phyloP scores from a whole-genome alignment of 2,113 vertebrate genomes.

The Cryptomyrus ogoouensis region DNA sequence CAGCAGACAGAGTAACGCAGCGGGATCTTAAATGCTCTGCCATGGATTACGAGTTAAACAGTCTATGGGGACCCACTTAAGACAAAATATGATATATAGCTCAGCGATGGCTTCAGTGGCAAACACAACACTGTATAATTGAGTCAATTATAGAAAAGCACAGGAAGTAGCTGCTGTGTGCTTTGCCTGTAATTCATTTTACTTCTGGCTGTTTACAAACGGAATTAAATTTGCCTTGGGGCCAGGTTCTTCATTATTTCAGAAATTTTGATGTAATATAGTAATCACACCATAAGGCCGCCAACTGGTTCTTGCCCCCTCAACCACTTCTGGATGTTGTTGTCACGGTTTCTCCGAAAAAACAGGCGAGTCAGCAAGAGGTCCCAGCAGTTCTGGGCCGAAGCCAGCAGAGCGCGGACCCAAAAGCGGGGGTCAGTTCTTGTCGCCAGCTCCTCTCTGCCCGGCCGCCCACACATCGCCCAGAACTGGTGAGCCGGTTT shows the following conservation, averaged over 20 bases:
- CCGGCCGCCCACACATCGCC: background rate
- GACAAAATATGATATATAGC: slow-evolving; percentile 9
- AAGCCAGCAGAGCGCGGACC: background rate
- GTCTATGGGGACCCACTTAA: background rate
- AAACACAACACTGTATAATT: slow-evolving; percentile 15
- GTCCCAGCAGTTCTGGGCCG: background rate
- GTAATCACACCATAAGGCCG: background rate
- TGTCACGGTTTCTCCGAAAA: background rate
- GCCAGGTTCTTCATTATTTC: slow-evolving; percentile 5
- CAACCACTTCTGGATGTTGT: background rate
- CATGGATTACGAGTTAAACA: slow-evolving; percentile 6
- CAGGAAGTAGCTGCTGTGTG: background rate
- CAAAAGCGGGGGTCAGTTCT: background rate
- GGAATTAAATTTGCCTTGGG: slow-evolving; percentile 14
- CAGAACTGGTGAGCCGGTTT: background rate
- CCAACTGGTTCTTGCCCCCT: background rate
- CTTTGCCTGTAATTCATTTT: slow-evolving; percentile 17
- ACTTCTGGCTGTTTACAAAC: slow-evolving; percentile 7
- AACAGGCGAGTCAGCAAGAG: background rate
- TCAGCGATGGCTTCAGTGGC: background rate
- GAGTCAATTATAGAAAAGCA: slow-evolving; percentile 7
- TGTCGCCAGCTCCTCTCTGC: background rate
- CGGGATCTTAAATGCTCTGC: background rate
- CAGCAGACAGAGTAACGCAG: background rate
- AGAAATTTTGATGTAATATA: background rate